Percentiles rank a stretch among this genome's conserved stretches.
Conservation (phyloP, 2,888 invertebrate species). For the Diaperis boleti region DNA sequence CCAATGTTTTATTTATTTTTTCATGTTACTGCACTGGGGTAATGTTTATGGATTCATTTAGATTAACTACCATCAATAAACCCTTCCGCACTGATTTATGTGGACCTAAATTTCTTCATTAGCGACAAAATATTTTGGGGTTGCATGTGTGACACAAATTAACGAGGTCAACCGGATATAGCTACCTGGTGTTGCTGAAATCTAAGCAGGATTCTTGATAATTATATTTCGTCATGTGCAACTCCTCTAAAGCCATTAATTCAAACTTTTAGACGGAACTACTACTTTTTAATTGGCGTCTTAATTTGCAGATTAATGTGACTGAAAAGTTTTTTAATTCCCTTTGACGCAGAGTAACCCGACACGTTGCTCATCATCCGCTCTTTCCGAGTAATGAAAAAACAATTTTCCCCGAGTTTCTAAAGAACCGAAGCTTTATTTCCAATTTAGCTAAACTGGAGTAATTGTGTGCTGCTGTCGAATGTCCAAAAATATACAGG, state of each 20-base stretch:
- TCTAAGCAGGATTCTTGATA: neutral
- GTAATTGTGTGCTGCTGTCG: slow-evolving; percentile 17
- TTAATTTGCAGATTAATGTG: too few relatives aligned
- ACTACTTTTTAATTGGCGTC: neutral
- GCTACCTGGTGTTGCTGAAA: too few relatives aligned
- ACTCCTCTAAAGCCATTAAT: neutral
- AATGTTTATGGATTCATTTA: slow-evolving; percentile 23
- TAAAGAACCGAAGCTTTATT: slow-evolving; percentile 8
- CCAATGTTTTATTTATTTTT: slow-evolving; percentile 18
- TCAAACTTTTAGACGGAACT: too few relatives aligned
- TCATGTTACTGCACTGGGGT: neutral
- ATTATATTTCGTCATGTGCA: neutral
- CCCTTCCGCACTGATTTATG: slow-evolving; percentile 15
- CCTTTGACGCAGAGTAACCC: neutral
- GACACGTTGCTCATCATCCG: too few relatives aligned
- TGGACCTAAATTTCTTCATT: slow-evolving; percentile 8
- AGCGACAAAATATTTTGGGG: neutral
- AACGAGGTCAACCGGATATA: too few relatives aligned
- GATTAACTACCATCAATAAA: slow-evolving; percentile 22
- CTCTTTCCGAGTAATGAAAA: slow-evolving; percentile 5
- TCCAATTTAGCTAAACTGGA: slow-evolving; percentile 12
- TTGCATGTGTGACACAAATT: too few relatives aligned
- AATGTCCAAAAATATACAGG: slow-evolving; percentile 12
- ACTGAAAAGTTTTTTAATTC: neutral
- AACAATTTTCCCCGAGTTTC: slow-evolving; percentile 11